A percentile compares a stretch with the other conserved stretches of the same genome.
Conservation (phyloP, 2,797 vertebrate species). For the Staurois parvus region DNA sequence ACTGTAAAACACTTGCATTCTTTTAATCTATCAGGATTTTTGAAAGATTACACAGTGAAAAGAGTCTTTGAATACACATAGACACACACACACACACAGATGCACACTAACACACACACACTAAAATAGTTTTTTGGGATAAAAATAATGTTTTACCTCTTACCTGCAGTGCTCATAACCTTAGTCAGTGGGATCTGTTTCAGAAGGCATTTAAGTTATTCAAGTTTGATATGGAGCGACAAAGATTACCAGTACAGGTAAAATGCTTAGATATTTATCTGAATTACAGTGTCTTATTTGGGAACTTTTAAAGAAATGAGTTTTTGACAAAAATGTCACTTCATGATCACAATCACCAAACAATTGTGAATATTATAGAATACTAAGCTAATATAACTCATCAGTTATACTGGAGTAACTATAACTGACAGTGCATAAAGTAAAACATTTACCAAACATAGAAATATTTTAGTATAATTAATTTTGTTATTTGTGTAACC, state of each 20-base stretch:
- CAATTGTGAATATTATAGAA: neutral
- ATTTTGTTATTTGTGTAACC: too few relatives aligned
- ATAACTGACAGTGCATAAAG: neutral
- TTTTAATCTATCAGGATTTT: neutral
- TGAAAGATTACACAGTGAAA: too few relatives aligned
- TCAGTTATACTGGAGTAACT: neutral
- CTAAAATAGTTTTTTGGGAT: neutral
- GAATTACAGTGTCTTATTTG: neutral
- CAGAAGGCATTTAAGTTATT: slow-evolving; percentile 81
- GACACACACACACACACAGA: too few relatives aligned
- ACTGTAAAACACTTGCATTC: neutral
- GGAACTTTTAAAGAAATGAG: neutral
- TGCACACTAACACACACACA: neutral
- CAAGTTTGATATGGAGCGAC: slow-evolving; percentile 70
- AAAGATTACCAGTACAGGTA: slow-evolving; percentile 79
- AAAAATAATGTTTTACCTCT: slow-evolving; percentile 38
- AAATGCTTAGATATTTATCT: neutral
- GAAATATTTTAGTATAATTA: too few relatives aligned
- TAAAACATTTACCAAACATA: neutral
- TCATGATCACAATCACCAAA: too few relatives aligned
- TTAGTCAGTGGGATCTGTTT: slow-evolving; percentile 81
- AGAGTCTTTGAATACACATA: too few relatives aligned
- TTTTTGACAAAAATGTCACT: neutral
- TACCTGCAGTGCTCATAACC: slow-evolving; percentile 83
- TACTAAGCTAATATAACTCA: neutral